Conservation (phyloP, 2,113 vertebrate species). For the Eulemur macaco region DNA sequence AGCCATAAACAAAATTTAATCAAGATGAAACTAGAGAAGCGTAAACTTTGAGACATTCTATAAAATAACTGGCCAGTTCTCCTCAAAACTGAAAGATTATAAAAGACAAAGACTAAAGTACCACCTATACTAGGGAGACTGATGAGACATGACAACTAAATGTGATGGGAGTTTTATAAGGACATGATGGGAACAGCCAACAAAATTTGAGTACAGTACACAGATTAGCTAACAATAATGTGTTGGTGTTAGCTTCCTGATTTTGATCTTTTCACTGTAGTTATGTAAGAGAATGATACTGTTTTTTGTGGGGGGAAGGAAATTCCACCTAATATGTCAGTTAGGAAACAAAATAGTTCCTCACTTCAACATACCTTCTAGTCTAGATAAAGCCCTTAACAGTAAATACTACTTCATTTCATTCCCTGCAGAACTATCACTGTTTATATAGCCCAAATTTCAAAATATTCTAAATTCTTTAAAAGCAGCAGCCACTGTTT, state of each 20-base stretch:
- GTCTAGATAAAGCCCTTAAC: slow-evolving; percentile 24
- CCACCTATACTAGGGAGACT: not conserved
- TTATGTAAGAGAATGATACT: not conserved
- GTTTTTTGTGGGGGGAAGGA: not conserved
- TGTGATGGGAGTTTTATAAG: not conserved
- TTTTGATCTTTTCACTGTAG: not conserved
- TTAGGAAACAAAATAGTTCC: slow-evolving; percentile 4
- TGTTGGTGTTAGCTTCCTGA: not conserved
- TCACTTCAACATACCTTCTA: not conserved
- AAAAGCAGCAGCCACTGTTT: slow-evolving; percentile 17
- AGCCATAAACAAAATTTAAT: not conserved
- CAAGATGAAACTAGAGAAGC: not conserved
- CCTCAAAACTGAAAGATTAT: not conserved
- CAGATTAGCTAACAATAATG: not conserved
- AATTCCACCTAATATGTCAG: not conserved
- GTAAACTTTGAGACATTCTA: not conserved
- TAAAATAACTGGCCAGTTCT: not conserved
- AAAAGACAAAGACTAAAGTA: not conserved
- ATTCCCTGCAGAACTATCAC: slow-evolving; percentile 12
- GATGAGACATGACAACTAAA: not conserved
- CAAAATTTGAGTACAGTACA: not conserved
- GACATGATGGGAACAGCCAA: not conserved
- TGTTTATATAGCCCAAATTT: not conserved
- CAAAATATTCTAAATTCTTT: slow-evolving; percentile 40
- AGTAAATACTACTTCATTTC: not conserved